A percentile compares a stretch with the other conserved stretches of the same genome.
Conservation (phyloP, 2,888 invertebrate species). For the Pristionchus maxplancki region DNA sequence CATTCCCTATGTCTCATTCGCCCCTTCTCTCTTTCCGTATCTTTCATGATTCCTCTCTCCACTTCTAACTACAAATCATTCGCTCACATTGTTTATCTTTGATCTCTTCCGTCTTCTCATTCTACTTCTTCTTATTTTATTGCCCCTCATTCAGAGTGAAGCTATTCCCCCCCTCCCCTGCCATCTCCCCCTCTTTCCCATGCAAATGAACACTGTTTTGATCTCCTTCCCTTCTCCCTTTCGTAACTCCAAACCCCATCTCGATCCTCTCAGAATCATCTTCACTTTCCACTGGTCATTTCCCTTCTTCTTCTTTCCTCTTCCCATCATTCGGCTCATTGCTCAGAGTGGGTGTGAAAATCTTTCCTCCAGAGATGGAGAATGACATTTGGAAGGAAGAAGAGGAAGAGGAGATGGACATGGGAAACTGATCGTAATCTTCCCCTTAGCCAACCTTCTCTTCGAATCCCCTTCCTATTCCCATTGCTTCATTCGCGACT, state of each 20-base stretch:
- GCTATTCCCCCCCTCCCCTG: conserved; percentile 7
- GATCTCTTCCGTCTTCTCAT: conserved; percentile 14
- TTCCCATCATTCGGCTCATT: conserved; percentile 27
- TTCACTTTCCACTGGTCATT: background rate
- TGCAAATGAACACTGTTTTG: conserved; percentile 15
- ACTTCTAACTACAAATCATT: background rate
- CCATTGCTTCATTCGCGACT: background rate
- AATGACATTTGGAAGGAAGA: conserved; percentile 12
- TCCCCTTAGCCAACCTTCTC: background rate
- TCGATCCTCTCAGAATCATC: background rate
- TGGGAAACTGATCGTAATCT: conserved; percentile 10
- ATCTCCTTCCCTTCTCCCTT: conserved; percentile 14
- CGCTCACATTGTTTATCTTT: background rate
- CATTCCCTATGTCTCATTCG: background rate
- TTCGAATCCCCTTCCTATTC: background rate
- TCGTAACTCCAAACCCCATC: background rate
- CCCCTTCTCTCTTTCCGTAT: background rate
- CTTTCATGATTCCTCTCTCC: conserved; percentile 4
- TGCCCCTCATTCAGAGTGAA: conserved; percentile 33
- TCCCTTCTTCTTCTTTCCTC: background rate
- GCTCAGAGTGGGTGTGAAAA: conserved; percentile 20
- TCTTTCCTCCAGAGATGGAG: conserved; percentile 7
- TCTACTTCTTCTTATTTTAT: conserved; percentile 42
- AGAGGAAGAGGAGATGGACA: background rate
- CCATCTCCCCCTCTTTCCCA: conserved; percentile 50